Base-by-base conservation (phyloP, 1,140 invertebrate genomes). In the Drosophila pruinosa region DNA sequence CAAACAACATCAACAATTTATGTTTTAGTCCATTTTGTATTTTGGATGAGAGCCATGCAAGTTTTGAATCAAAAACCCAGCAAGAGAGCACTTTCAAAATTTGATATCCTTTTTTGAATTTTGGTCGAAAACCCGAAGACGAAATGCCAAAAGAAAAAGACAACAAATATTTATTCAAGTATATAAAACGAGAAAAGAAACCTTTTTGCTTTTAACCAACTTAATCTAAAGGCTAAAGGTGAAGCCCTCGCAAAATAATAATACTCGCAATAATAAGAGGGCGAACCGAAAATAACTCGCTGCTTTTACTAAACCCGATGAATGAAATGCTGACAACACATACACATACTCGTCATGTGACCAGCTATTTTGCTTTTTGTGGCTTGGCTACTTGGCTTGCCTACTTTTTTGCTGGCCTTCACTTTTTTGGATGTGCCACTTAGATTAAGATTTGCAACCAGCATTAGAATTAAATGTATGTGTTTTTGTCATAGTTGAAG, bases 301-400 rank as follows among this genome's bases (percentile, higher is more conserved):
- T 12, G 74, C 70, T 48, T 77, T 15, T 78, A 88, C 71, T 86
- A 78, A 64, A 41, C 53, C 65, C 43, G 7, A 28, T 22, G 10
- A 38, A 54, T 12, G 12, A 39, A 22, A 53, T 38, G 52, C 36
- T 54, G 52, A 43, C 22, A 26, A 26, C 7, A 7, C 8, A 10
- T 6, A 31, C 28, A 17, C 22, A 15, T 10, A 36, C 15, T 31
- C 26, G 48, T 45, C 41, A 15, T 34, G 39, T 50, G 45, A 47
- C 56, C 58, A 69, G 38, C 24, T 75, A 45, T 73, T 85, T 85
- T 80, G 76, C 80, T 85, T 85, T 85, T 85, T 77, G 77, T 72
- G 67, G 81, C 62, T 68, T 72, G 38, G 28, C 41, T 47, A 56
- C 31, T 31, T 58, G 47, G n/a, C n/a, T n/a, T n/a, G n/a, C n/a